Base-by-base conservation (phyloP, 2,113 vertebrate genomes). In the Phaetusa simplex region DNA sequence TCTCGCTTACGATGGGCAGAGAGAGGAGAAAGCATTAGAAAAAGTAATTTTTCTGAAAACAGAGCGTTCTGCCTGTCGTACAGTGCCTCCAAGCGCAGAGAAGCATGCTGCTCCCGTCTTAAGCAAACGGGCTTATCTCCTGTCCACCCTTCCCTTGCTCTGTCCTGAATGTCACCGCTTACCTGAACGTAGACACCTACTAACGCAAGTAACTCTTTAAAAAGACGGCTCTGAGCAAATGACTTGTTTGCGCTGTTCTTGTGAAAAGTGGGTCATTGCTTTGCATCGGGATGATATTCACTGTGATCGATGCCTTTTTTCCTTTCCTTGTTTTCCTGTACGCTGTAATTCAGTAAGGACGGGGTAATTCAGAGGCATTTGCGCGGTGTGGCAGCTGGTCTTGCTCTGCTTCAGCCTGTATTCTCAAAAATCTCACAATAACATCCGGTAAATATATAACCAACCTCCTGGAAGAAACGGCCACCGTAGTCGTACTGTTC, bases 181-280 rank as follows among this genome's bases (percentile, higher is more conserved):
- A 1, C 3, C 1, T 16, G 24, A 56, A 16, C 29, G 4, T 3
- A n/a, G 65, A 12, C 32, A 8, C 23, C 47, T 43, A 6, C 73
- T 34, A 13, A 56, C 0, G 0, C 64, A 24, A 3, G 1, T 4
- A 30, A 23, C 58, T 6, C 64, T 29, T 30, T 0, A 19, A 14
- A 36, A 16, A 38, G 52, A 27, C 13, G 30, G 21, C 26, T 30
- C 36, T 20, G 34, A 17, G 36, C n/a, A 5, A 11, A 3, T 5
- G 15, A 29, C 24, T 52, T 18, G 47, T 62, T 49, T 34, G 56
- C 6, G 14, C 85, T 34, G 49, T 12, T 49, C 9, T 19, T 12
- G 58, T 42, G 88, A 40, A 7, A 24, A 22, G 45, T 2, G 24
- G 89, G n/a, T 23, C 40, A 0, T 10, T 24, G 56, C 14, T 76